Percentiles rank a stretch among this genome's conserved stretches.
phyloP scores from a whole-genome alignment of 2,113 vertebrate species.

The Dasyprocta punctata region DNA sequence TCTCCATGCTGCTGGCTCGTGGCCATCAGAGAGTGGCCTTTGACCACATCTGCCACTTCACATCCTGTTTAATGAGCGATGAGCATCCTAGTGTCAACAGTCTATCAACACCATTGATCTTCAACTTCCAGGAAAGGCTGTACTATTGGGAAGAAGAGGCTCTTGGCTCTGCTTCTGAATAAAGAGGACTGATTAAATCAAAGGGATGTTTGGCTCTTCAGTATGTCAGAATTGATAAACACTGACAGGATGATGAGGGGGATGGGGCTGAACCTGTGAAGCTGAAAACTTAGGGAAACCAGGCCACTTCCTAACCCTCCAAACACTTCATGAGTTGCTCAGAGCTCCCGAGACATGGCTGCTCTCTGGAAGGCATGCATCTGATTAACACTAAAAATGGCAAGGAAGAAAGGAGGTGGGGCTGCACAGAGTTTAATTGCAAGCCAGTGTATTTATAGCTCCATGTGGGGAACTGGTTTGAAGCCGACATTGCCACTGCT shows the following conservation, averaged over 20 bases:
- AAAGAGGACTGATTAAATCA: conserved; percentile 65
- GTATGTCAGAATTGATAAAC: conserved; percentile 29
- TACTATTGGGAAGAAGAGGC: conserved; percentile 38
- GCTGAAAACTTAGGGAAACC: not conserved
- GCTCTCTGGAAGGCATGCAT: not conserved
- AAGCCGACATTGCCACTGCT: not conserved
- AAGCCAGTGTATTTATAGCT: not conserved
- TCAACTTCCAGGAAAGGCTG: conserved; percentile 70
- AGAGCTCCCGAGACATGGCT: not conserved
- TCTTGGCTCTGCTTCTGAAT: conserved; percentile 71
- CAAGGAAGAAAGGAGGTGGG: not conserved
- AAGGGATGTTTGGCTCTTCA: conserved; percentile 32
- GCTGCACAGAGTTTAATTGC: not conserved
- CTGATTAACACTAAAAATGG: conserved; percentile 43
- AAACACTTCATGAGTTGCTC: not conserved
- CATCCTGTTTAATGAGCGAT: conserved; percentile 56
- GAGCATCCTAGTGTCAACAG: conserved; percentile 56
- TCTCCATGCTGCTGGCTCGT: not conserved
- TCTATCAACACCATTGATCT: conserved; percentile 59
- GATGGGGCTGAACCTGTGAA: not conserved
- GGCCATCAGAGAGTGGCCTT: not conserved
- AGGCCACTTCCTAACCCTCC: not conserved
- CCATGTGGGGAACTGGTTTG: not conserved
- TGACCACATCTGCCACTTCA: conserved; percentile 16
- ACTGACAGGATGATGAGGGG: conserved; percentile 15